Percentiles rank a stretch among this genome's conserved stretches.
phyloP scores from a whole-genome alignment of 2,113 vertebrate genomes.

The Vicugna pacos region DNA sequence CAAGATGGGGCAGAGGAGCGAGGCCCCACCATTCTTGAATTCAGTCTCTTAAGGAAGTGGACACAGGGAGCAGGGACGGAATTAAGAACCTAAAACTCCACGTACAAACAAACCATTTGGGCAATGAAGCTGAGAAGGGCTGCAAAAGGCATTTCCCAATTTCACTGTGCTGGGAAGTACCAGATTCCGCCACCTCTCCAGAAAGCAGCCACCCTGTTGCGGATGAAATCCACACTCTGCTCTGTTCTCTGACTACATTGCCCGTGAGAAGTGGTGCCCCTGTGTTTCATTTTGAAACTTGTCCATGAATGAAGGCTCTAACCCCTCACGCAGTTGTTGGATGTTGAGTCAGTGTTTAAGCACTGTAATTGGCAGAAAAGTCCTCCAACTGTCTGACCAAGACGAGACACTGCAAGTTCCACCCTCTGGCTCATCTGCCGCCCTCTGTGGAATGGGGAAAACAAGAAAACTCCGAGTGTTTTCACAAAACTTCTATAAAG shows the following conservation, averaged over 20 bases:
- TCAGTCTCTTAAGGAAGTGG: not conserved
- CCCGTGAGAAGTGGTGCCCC: not conserved
- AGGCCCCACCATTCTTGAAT: not conserved
- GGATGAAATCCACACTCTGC: not conserved
- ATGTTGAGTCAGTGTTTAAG: slow-evolving; percentile 22
- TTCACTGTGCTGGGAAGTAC: not conserved
- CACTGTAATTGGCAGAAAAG: slow-evolving; percentile 6
- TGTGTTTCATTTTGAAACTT: not conserved
- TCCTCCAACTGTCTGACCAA: slow-evolving; percentile 20
- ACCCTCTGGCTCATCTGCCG: not conserved
- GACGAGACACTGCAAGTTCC: not conserved
- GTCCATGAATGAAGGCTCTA: not conserved
- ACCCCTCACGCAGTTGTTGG: not conserved
- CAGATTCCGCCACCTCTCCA: not conserved
- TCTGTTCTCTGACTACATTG: not conserved
- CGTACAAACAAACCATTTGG: not conserved
- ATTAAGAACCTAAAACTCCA: slow-evolving; percentile 4
- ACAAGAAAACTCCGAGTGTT: not conserved
- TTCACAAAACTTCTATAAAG: not conserved
- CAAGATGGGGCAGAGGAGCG: not conserved
- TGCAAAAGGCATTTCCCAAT: not conserved
- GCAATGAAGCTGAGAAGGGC: not conserved
- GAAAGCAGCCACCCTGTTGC: not conserved
- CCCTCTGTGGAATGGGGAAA: not conserved
- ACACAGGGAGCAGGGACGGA: not conserved